Percentiles rank a stretch among this genome's conserved stretches.
Evolutionary conservation across 2,797 vertebrate species (phyloP).

Genomic region (Alectoris magna): DNA sequence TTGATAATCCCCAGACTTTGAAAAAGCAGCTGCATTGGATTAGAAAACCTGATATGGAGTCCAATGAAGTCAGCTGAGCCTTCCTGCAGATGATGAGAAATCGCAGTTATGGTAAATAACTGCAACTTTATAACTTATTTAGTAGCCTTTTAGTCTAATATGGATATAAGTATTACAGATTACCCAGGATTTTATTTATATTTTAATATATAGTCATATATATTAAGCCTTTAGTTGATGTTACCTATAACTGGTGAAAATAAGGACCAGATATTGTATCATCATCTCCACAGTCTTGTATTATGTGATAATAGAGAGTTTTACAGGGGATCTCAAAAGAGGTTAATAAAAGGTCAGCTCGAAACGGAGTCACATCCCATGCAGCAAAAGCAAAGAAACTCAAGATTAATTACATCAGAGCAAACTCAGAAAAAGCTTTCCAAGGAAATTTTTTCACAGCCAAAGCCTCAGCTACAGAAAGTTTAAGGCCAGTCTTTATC

Average conservation of each 20-base stretch:
- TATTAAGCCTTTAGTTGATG: not conserved
- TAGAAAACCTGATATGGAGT: conserved; percentile 63
- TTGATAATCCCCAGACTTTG: conserved; percentile 67
- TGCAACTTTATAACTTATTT: not conserved
- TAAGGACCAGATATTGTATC: not conserved
- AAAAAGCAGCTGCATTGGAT: conserved; percentile 68
- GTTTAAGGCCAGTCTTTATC: conserved; percentile 27
- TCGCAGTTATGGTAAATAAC: conserved; percentile 19
- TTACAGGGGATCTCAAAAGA: conserved; percentile 35
- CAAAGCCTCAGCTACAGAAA: conserved; percentile 14
- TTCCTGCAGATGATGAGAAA: conserved; percentile 47
- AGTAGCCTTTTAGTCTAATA: not conserved
- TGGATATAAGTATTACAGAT: not conserved
- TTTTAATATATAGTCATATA: not conserved
- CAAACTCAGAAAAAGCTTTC: conserved; percentile 43
- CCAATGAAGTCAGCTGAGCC: conserved; percentile 51
- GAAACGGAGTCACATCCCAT: conserved; percentile 48
- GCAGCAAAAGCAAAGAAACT: conserved; percentile 54
- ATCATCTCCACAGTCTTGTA: not conserved
- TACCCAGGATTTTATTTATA: not conserved
- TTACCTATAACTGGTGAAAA: not conserved
- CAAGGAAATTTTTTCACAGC: not conserved
- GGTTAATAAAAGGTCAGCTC: conserved; percentile 44
- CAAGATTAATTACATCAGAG: conserved; percentile 47
- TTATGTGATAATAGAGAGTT: conserved; percentile 14